Conservation (phyloP, 2,113 vertebrate species). For the Oncorhynchus clarkii region DNA sequence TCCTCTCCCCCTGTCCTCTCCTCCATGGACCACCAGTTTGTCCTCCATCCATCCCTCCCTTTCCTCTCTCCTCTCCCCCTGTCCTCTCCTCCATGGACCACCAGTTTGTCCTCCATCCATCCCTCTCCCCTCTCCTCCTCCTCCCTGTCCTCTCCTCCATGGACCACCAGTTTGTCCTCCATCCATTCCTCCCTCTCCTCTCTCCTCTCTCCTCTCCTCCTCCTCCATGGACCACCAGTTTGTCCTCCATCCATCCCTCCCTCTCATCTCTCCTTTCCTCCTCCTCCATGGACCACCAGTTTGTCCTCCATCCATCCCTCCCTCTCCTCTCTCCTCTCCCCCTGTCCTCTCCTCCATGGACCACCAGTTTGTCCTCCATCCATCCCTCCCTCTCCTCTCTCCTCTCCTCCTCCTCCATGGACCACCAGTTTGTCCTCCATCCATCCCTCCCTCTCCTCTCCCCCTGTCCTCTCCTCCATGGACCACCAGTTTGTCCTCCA, state of each 20-base stretch:
- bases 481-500: slow-evolving; percentile 35
- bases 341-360: neutral
- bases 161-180: too few relatives aligned
- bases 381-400: too few relatives aligned
- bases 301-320: neutral
- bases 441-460: neutral
- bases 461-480: neutral
- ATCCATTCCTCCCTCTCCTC: neutral
- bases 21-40: neutral
- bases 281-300: neutral
- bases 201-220: neutral
- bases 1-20: neutral
- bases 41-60: neutral
- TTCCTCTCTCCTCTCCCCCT: neutral
- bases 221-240: too few relatives aligned
- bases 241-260: slow-evolving; percentile 39
- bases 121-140: too few relatives aligned
- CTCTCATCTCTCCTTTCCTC: too few relatives aligned
- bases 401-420: neutral
- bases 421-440: too few relatives aligned
- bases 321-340: neutral
- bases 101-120: slow-evolving; percentile 38
- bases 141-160: neutral
- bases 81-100: neutral
- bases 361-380: slow-evolving; percentile 38